Base-by-base conservation (phyloP, 2,797 vertebrate species). In the Harpagifer antarcticus region DNA sequence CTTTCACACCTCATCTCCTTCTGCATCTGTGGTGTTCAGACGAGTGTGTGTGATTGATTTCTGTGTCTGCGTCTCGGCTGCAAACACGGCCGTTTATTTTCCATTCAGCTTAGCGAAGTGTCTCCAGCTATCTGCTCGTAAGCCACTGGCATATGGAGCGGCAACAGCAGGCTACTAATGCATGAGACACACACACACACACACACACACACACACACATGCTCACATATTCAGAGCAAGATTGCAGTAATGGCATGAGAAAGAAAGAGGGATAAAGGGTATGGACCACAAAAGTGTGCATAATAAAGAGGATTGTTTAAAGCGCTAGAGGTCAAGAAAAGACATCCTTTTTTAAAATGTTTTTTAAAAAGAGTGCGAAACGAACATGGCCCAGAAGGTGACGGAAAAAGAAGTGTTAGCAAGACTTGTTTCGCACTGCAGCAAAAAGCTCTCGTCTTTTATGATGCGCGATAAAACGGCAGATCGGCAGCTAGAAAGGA, bases 101-200 rank as follows among this genome's bases (percentile, higher is more conserved):
- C 86, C 89, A 79, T 93, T 93, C 82, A 93, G 95, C 91, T 95
- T 90, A 93, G 94, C 93, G 91, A 87, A 91, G 95, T 94, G 94
- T 92, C 93, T 91, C 93, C 85, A 91, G 92, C 92, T 91, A 90
- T 94, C 91, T 88, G 82, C 92, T 92, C 70, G 20, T 89, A 85
- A 93, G 90, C 88, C 81, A 80, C 83, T 67, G 72, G 94, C 96
- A 96, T 95, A 94, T 96, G 96, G 96, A 95, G 91, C 83, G 69
- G 95, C 95, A 95, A 94, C 87, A 92, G 93, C 95, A 93, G 95
- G 93, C 92, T 89, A 93, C 93, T 92, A 90, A 94, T 91, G 95
- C 92, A 93, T 93, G 94, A 95, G 90, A 94, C 91, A 86, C 86
- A 79, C 50, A 68, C 63, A 66, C 55, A 63, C 64, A 68, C 40